Evolutionary conservation across 2,113 vertebrate species (phyloP).

Genomic region (Varanus salvator): DNA sequence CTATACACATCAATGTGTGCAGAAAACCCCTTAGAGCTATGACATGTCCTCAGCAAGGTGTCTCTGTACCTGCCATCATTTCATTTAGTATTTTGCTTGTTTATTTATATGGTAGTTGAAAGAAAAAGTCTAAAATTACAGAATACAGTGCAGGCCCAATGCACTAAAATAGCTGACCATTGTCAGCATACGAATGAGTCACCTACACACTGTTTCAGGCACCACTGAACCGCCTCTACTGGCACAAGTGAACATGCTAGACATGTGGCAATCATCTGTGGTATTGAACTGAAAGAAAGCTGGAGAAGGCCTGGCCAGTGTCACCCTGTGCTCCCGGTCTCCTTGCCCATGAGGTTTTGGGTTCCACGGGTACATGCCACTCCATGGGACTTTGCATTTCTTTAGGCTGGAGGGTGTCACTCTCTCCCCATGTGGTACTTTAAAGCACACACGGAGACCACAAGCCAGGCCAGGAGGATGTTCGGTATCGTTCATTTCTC

Average conservation of each 20-base stretch:
- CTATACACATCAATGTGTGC: no score
- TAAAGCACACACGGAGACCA: slow-evolving; percentile 31
- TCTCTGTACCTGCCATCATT: neutral
- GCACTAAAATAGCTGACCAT: neutral
- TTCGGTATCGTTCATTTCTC: slow-evolving; percentile 73
- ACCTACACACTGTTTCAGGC: neutral
- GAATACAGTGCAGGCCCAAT: no score
- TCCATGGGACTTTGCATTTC: neutral
- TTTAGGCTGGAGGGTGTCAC: slow-evolving; percentile 8
- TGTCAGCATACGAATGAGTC: neutral
- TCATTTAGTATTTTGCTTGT: neutral
- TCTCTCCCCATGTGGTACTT: slow-evolving; percentile 13
- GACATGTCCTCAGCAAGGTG: neutral
- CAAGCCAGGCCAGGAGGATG: slow-evolving; percentile 46
- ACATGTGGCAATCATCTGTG: neutral
- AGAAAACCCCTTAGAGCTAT: neutral
- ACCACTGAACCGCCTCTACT: neutral
- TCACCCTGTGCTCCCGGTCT: neutral
- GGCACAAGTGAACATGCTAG: neutral
- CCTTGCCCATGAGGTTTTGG: neutral
- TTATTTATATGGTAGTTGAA: neutral
- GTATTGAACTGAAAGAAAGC: neutral
- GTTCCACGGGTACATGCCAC: neutral
- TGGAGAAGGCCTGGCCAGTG: neutral
- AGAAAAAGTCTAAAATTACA: neutral